These are phyloP conservation scores for Eristalinus sepulchralis DNA, from an alignment of 2,888 invertebrate species.

Conservation along the genomic window DNA sequence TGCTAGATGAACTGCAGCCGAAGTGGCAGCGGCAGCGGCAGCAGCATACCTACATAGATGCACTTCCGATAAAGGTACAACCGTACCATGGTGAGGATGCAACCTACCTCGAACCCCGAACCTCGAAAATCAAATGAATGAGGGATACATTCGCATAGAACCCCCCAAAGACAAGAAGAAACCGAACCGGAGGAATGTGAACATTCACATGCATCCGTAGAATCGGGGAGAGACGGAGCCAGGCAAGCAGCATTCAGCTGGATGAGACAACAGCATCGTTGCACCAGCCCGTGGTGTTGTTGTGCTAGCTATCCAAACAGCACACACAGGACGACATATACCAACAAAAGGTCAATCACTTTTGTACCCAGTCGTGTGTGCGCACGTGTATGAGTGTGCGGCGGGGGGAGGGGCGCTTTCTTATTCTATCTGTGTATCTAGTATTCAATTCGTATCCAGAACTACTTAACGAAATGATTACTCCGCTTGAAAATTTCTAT, in stretches of 20 bases:
- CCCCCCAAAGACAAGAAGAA: conserved; percentile 69
- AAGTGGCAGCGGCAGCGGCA: background rate
- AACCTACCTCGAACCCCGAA: conserved; percentile 19
- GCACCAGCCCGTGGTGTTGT: conserved; percentile 5
- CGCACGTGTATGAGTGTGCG: conserved; percentile 25
- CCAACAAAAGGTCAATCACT: conserved; percentile 72
- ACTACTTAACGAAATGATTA: conserved; percentile 72
- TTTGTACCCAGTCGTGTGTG: conserved; percentile 58
- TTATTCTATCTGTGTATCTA: conserved; percentile 68
- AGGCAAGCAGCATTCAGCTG: conserved; percentile 38
- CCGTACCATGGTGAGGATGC: conserved; percentile 13
- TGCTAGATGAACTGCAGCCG: background rate
- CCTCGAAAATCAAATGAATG: conserved; percentile 68
- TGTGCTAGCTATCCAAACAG: conserved; percentile 26
- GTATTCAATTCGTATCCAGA: conserved; percentile 72
- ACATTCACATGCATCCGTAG: conserved; percentile 47
- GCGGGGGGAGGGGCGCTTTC: conserved; percentile 28
- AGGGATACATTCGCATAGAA: conserved; percentile 64
- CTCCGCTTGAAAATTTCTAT: conserved; percentile 70
- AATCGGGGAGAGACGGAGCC: conserved; percentile 18
- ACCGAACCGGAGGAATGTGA: conserved; percentile 61
- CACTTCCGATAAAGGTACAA: conserved; percentile 60
- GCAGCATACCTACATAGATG: conserved; percentile 64
- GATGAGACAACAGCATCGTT: conserved; percentile 28
- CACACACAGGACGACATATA: conserved; percentile 68